Evolutionary conservation across 37 sponge, comb jelly and placozoan species (phyloP), one percentile per base, ranked within the genome.

Genomic region (Hormiphora californensis): DNA sequence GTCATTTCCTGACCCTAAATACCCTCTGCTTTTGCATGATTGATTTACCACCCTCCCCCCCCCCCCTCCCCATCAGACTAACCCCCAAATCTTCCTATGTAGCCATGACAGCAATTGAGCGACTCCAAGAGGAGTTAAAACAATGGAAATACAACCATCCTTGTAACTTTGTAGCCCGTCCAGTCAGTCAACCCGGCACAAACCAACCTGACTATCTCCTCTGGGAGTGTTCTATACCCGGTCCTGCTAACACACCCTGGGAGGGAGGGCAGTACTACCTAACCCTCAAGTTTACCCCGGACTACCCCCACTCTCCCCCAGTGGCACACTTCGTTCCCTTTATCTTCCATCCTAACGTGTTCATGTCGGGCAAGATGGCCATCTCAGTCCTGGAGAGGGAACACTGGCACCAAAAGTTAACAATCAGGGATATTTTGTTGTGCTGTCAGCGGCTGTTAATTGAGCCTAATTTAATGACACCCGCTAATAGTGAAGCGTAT

Each of bases 111-210:
- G 81, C 81, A 3, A 49, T 32, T n/a, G 43, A 44, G 1, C 43
- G 81, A 1, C 81, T 73, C 28, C 21, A 44, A 3, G 81, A 41
- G 23, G 81, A 73, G 23, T 28, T 35, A 9, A 32, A 73, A 49
- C 81, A 73, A 40, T 73, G 81, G 81, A 73, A 73, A 19, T 49
- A 73, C 46, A 19, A 73, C 25, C 81, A 73, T 28, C 81, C 81
- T 15, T 49, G 81, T 27, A 46, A 73, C 81, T 73, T 73, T 28
- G 8, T 46, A 39, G 81, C 35, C 2, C 40, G 43, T 43, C 81
- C 81, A n/a, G 38, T n/a, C 17, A 73, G 43, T 46, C 46, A 43
- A n/a, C 46, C 40, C 81, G 81, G 81, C 2, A 73, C 44, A 8
- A n/a, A n/a, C n/a, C n/a, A n/a, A n/a, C 27, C 38, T 7, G 43